These are phyloP conservation scores for Dromaius novaehollandiae DNA, from an alignment of 2,113 vertebrate genomes.

Conservation along the genomic window DNA sequence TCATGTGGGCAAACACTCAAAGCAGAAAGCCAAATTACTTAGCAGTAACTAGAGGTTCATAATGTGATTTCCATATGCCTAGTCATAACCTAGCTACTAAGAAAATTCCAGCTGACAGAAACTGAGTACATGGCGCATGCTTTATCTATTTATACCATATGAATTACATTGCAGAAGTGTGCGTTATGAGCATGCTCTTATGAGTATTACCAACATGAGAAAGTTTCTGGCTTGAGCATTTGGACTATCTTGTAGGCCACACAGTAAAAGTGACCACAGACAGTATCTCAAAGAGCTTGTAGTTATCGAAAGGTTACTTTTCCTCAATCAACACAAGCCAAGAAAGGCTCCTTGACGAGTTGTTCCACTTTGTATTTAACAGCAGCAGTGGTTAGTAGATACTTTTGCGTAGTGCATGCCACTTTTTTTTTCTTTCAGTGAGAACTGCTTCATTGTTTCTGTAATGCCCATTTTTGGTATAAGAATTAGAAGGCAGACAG, in stretches of 20 bases:
- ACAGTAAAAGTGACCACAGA: background rate
- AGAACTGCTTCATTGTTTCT: slow-evolving; percentile 16
- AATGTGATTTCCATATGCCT: background rate
- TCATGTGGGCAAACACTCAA: background rate
- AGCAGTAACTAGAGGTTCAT: background rate
- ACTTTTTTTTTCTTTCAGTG: background rate
- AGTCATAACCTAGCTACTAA: background rate
- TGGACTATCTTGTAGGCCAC: background rate
- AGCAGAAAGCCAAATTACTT: background rate
- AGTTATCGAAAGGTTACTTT: background rate
- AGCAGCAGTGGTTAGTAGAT: background rate
- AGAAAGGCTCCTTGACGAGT: background rate
- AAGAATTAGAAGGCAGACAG: slow-evolving; percentile 66
- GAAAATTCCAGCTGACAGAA: background rate
- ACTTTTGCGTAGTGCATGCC: background rate
- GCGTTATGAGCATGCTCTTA: background rate
- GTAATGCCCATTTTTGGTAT: slow-evolving; percentile 59
- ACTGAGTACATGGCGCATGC: background rate
- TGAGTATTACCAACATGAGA: rapidly evolving
- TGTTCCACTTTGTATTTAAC: background rate
- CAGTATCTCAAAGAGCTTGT: background rate
- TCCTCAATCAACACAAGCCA: background rate
- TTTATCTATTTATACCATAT: background rate
- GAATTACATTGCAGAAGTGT: background rate
- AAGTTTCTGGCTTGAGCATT: background rate